These are phyloP conservation scores for Dromas ardeola DNA, from an alignment of 2,113 vertebrate genomes.

Conservation along the genomic window DNA sequence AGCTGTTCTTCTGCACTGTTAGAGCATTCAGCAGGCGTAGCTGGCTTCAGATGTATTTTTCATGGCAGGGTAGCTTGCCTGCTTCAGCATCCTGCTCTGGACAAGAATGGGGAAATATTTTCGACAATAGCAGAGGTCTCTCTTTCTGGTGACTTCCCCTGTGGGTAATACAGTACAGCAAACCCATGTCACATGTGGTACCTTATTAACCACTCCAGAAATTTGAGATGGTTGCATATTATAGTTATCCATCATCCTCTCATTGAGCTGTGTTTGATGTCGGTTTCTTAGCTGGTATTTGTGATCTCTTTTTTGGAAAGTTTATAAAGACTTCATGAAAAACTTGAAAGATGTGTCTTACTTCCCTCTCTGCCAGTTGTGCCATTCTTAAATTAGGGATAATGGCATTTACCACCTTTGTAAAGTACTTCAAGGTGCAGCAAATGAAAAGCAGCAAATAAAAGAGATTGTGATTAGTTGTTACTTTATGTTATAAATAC, in stretches of 20 bases:
- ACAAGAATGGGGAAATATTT: not conserved
- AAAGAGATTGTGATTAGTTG: not conserved
- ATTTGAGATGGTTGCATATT: not conserved
- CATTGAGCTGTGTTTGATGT: not conserved
- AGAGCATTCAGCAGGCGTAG: not conserved
- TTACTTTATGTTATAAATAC: not conserved
- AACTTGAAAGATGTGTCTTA: not conserved
- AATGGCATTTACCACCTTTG: not conserved
- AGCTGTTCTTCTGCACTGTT: not conserved
- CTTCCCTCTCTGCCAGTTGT: not conserved
- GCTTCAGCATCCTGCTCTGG: not conserved
- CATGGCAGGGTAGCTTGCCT: not conserved
- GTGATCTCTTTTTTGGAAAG: not conserved
- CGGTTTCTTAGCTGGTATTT: not conserved
- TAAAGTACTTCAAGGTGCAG: not conserved
- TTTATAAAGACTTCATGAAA: not conserved
- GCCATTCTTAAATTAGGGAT: not conserved
- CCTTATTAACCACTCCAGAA: constrained; percentile 1
- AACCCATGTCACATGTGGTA: not conserved
- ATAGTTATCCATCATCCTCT: not conserved
- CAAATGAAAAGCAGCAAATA: not conserved
- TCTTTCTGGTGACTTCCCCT: not conserved
- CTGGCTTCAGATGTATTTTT: constrained; percentile 52
- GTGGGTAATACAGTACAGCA: not conserved
- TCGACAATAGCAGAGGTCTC: not conserved